phyloP scores from a whole-genome alignment of 2,888 invertebrate genomes.

The Gortyna flavago region DNA sequence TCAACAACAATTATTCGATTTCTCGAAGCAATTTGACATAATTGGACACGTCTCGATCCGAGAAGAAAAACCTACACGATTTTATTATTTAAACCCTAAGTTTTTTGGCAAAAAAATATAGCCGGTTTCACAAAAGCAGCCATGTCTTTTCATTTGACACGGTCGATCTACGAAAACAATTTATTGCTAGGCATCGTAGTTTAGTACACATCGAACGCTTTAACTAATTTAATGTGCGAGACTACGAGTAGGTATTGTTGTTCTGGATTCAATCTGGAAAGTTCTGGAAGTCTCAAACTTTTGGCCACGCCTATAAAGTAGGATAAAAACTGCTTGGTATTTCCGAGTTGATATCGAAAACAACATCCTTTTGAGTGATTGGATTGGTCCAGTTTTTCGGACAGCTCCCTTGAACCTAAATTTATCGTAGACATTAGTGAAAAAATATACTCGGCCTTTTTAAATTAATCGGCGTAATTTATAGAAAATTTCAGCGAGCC shows the following conservation, averaged over 20 bases:
- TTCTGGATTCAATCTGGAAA: constrained; percentile 29
- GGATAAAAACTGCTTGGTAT: constrained; percentile 29
- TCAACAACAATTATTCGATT: constrained; percentile 14
- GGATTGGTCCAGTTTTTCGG: constrained; percentile 18
- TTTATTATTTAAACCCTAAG: background rate
- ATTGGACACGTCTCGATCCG: background rate
- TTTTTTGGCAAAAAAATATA: background rate
- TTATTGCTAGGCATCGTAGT: background rate
- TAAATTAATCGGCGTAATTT: background rate
- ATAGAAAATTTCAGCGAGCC: background rate
- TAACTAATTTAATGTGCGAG: constrained; percentile 1
- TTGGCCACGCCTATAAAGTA: background rate
- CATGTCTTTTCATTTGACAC: constrained; percentile 6
- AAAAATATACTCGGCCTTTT: background rate
- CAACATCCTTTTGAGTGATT: constrained; percentile 20
- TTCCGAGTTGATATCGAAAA: constrained; percentile 6
- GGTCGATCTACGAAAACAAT: constrained; percentile 14
- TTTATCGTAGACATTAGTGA: background rate
- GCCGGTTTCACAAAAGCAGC: constrained; percentile 7
- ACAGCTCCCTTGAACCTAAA: background rate
- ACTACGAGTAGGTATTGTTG: background rate
- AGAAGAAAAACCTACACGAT: background rate
- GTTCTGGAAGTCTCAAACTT: constrained; percentile 22
- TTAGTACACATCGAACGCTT: background rate
- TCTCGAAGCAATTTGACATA: constrained; percentile 5